Conservation (phyloP, 2,113 vertebrate genomes). For the Harpagus bidentatus region DNA sequence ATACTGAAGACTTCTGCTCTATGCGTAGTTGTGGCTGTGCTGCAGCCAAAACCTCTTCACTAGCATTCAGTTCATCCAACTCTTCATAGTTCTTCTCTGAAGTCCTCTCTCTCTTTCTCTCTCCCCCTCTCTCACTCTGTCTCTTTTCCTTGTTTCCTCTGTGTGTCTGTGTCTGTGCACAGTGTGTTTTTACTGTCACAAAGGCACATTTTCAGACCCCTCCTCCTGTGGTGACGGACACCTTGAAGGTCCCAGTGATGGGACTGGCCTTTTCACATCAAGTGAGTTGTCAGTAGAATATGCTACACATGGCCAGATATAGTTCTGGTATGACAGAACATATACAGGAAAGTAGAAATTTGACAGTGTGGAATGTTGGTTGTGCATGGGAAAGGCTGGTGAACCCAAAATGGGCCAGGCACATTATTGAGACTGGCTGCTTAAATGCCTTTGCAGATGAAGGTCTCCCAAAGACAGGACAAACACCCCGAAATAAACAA, state of each 20-base stretch:
- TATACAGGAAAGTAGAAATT: not conserved
- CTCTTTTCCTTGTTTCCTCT: slow-evolving; percentile 70
- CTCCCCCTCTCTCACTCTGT: slow-evolving; percentile 50
- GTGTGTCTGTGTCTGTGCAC: slow-evolving; percentile 70
- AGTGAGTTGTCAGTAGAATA: slow-evolving; percentile 80
- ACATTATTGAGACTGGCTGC: not conserved
- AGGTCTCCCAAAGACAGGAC: not conserved
- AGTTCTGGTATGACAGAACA: not conserved
- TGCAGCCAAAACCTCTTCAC: not conserved
- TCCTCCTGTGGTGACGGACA: slow-evolving; percentile 85
- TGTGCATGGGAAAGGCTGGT: not conserved
- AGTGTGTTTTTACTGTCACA: slow-evolving; percentile 89
- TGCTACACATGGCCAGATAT: not conserved
- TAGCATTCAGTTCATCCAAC: slow-evolving; percentile 50
- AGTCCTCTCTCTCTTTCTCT: slow-evolving; percentile 69
- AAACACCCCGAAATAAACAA: not conserved
- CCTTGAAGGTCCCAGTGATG: slow-evolving; percentile 87
- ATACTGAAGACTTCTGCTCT: not conserved
- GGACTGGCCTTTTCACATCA: slow-evolving; percentile 87
- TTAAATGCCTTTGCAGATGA: not conserved
- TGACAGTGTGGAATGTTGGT: not conserved
- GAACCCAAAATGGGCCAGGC: not conserved
- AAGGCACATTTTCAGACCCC: slow-evolving; percentile 86
- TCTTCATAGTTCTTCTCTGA: slow-evolving; percentile 67
- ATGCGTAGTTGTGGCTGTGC: not conserved